Percentiles rank a stretch among this genome's conserved stretches.
Evolutionary conservation across 2,797 vertebrate species (phyloP).

Genomic region (Nyctibius grandis): DNA sequence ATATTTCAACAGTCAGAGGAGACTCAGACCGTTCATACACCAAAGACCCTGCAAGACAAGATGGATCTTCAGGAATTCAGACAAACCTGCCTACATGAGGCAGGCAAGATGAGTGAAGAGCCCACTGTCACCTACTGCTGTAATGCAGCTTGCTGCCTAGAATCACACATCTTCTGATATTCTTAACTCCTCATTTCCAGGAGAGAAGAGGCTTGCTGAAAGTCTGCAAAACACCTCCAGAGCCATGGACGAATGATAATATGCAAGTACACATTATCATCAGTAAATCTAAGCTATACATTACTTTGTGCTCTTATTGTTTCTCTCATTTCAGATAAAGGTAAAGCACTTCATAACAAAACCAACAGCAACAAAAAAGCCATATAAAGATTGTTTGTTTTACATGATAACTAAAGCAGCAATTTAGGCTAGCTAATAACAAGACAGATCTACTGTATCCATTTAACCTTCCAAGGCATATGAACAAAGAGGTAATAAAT

Average conservation of each 20-base stretch:
- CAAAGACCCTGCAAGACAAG: neutral
- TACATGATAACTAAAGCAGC: neutral
- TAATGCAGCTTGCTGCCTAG: neutral
- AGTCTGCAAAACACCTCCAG: neutral
- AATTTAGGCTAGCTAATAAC: neutral
- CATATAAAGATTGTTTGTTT: neutral
- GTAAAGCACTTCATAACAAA: neutral
- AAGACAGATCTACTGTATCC: neutral
- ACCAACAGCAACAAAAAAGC: neutral
- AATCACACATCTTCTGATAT: neutral
- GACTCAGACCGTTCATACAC: neutral
- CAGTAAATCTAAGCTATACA: neutral
- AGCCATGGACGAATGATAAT: neutral
- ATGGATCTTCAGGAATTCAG: neutral
- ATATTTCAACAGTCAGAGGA: neutral
- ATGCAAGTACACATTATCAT: neutral
- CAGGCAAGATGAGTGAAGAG: neutral
- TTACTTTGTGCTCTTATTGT: neutral
- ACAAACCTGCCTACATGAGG: neutral
- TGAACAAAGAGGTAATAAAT: neutral
- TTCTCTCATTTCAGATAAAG: neutral
- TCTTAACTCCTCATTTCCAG: neutral
- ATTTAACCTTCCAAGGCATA: neutral
- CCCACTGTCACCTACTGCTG: neutral
- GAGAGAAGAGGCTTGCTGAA: neutral